Evolutionary conservation across 2,113 vertebrate genomes (phyloP).

Genomic region (Odocoileus virginianus): DNA sequence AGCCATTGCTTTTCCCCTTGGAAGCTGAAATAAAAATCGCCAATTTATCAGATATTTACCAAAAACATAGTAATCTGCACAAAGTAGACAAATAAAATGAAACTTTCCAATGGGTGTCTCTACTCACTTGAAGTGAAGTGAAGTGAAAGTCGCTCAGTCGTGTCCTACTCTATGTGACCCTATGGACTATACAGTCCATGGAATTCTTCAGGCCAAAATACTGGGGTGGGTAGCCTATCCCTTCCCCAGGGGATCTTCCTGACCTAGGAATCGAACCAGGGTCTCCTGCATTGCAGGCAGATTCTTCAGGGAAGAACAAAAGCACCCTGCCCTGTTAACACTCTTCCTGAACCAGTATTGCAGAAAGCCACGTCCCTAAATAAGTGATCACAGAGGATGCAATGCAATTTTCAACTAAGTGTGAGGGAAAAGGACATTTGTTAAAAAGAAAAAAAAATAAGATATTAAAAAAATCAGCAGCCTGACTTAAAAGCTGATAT

Average conservation of each 20-base stretch:
- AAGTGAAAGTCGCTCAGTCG: accelerated
- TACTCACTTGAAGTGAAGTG: not conserved
- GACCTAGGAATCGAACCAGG: accelerated
- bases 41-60: not conserved
- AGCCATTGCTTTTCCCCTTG: not conserved
- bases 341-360: not conserved
- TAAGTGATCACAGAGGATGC: not conserved
- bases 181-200: not conserved
- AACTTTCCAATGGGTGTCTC: not conserved
- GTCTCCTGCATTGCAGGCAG: not conserved
- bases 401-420: not conserved
- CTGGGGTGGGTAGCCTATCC: not conserved
- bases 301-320: not conserved
- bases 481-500: not conserved
- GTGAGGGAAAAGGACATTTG: not conserved
- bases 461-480: not conserved
- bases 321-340: not conserved
- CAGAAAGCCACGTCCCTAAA: not conserved
- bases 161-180: not conserved
- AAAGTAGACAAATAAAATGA: not conserved
- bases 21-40: not conserved
- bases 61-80: not conserved
- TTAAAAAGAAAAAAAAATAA: not conserved
- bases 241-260: not conserved
- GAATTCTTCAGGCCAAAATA: not conserved